Percentiles rank a stretch among this genome's conserved stretches.
Evolutionary conservation across 2,888 invertebrate species (phyloP).

Genomic region (Heteromyza rotundicornis): DNA sequence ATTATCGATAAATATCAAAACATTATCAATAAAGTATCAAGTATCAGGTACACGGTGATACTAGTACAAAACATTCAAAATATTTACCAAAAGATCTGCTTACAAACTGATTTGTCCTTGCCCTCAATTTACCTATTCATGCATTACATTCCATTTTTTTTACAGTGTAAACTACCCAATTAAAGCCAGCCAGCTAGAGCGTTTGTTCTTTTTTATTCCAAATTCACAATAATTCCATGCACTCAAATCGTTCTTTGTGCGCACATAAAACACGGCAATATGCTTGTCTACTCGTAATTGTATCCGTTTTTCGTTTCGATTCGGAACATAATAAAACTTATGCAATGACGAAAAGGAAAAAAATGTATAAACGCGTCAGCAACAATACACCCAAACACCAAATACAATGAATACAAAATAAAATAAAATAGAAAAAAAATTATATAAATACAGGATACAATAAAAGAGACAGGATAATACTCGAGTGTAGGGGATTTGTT

Average conservation of each 20-base stretch:
- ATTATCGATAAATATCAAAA: too few species aligned
- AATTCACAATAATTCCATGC: not conserved
- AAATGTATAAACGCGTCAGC: not conserved
- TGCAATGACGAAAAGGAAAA: not conserved
- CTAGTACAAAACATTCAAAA: too few species aligned
- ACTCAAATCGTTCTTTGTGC: conserved; percentile 9
- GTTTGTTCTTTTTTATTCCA: too few species aligned
- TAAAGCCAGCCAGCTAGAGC: too few species aligned
- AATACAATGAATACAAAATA: conserved; percentile 15
- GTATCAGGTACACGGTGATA: too few species aligned
- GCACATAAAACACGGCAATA: not conserved
- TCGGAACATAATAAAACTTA: not conserved
- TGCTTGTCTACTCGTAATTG: conserved; percentile 16
- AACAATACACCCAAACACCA: conserved; percentile 6
- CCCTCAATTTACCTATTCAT: too few species aligned
- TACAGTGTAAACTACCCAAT: too few species aligned
- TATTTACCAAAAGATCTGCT: too few species aligned
- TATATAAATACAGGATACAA: conserved; percentile 1
- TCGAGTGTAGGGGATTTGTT: conserved; percentile 15
- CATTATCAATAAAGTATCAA: too few species aligned
- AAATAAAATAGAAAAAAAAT: not conserved
- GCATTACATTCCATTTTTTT: too few species aligned
- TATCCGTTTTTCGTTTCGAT: conserved; percentile 14
- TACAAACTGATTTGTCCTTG: too few species aligned
- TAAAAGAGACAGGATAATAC: conserved; percentile 22